Base-by-base conservation (phyloP, 1,140 invertebrate genomes). In the Drosophila athabasca region DNA sequence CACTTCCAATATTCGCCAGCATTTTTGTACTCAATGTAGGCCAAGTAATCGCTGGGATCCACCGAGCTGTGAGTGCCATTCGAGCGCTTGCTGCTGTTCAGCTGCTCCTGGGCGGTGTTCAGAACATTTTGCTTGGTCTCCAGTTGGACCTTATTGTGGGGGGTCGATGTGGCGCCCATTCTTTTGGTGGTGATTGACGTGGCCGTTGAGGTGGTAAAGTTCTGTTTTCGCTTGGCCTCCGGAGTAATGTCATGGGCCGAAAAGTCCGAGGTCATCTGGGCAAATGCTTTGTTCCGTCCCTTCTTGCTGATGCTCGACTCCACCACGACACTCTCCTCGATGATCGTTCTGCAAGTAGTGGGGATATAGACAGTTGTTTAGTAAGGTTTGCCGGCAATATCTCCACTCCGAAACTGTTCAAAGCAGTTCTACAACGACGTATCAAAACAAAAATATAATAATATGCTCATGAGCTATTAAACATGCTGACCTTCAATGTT, bases 1-100 rank as follows among this genome's bases (percentile, higher is more conserved):
- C 74, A 95, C 94, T 95, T 94, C 94, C 94, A 95, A 90, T 95
- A 95, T 91, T 94, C 93, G 54, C 93, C 93, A 31, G 94, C 94
- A 89, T 93, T 92, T 84, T 93, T 94, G 87, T 95, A 95, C 11
- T 95, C 92, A 35, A 93, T 84, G 71, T 93, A 94, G 9, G 93
- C 93, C 66, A 93, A 88, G 68, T 94, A 93, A 26, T 94, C 90
- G 24, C 79, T 82, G 41, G 69, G 44, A 64, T 87, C 67, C 17
- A 46, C 58, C n/a, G 55, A 67, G 39, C 67, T 76, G 1, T 67
- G 17, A 49, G 80, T 60, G 35, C 82, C 91, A 60, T 90, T 90
- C 2, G 90, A 92, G 35, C 92, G 61, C 44, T 51, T 71, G 41
- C 50, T 73, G 46, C 39, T 73, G 43, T 15, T 76, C 1, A 79